Evolutionary conservation across 2,797 vertebrate genomes (phyloP).

Genomic region (Florisuga fusca): DNA sequence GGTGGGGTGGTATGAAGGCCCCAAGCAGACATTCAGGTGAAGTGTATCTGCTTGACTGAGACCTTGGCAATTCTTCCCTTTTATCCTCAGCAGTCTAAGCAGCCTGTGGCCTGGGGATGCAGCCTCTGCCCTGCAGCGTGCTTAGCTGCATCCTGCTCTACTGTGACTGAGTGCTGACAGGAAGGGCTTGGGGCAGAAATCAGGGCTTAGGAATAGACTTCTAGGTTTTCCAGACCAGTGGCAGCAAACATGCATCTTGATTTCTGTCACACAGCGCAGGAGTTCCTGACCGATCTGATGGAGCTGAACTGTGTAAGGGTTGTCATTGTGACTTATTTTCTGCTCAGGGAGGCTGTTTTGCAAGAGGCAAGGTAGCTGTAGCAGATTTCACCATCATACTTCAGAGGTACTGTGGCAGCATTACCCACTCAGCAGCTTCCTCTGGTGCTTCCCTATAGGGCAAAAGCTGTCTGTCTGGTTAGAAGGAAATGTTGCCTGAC

Average conservation of each 20-base stretch:
- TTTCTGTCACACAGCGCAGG: not conserved
- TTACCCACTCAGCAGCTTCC: not conserved
- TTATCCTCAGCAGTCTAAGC: not conserved
- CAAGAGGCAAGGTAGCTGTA: not conserved
- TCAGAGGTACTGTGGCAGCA: not conserved
- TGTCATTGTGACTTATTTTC: not conserved
- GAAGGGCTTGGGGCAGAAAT: not conserved
- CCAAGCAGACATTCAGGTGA: not conserved
- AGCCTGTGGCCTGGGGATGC: not conserved
- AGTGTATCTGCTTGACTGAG: not conserved
- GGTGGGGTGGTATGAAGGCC: too few relatives aligned
- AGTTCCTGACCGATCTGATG: not conserved
- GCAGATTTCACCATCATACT: not conserved
- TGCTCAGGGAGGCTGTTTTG: not conserved
- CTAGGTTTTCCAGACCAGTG: not conserved
- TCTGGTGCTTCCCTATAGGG: fast-evolving
- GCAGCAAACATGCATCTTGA: not conserved
- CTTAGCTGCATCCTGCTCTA: not conserved
- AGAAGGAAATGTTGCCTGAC: not conserved
- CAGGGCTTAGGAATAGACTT: not conserved
- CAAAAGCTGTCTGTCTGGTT: not conserved
- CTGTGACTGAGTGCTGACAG: not conserved
- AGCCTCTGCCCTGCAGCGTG: not conserved
- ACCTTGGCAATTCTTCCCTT: not conserved
- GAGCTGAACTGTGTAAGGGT: not conserved